Conservation (phyloP, 2,113 vertebrate species). For the Tachycineta bicolor region DNA sequence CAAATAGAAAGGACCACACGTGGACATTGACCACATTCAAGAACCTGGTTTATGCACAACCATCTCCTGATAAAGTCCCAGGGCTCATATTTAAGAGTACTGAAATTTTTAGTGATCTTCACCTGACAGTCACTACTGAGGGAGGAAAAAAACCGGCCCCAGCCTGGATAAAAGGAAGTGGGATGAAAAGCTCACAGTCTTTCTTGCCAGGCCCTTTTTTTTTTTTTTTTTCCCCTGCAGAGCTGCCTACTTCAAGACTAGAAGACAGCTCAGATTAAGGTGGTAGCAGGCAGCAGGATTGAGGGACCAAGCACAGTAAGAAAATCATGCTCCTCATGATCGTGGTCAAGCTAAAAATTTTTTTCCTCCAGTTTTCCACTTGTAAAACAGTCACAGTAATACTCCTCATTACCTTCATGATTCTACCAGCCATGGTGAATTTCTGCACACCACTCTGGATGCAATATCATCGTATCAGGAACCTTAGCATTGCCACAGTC, state of each 20-base stretch:
- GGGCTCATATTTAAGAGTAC: background rate
- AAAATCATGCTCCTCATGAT: background rate
- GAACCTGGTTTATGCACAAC: background rate
- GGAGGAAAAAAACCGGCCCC: background rate
- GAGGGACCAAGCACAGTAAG: rapidly evolving
- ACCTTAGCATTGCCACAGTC: background rate
- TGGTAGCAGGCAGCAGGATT: background rate
- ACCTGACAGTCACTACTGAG: background rate
- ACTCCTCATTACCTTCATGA: rapidly evolving
- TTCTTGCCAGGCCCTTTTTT: background rate
- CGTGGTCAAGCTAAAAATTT: rapidly evolving
- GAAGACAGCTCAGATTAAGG: background rate
- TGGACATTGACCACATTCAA: rapidly evolving
- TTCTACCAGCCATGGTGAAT: background rate
- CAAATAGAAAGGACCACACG: background rate
- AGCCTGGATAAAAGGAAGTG: background rate
- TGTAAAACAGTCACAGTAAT: background rate
- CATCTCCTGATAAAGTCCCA: background rate
- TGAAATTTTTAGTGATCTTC: background rate
- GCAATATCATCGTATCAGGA: background rate
- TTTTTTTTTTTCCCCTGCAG: rapidly evolving
- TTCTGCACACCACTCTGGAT: background rate
- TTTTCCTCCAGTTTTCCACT: background rate
- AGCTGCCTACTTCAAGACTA: background rate
- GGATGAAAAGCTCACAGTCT: background rate